A percentile compares a stretch with the other conserved stretches of the same genome.
phyloP scores from a whole-genome alignment of 2,797 vertebrate species.

The Presbytis comata region DNA sequence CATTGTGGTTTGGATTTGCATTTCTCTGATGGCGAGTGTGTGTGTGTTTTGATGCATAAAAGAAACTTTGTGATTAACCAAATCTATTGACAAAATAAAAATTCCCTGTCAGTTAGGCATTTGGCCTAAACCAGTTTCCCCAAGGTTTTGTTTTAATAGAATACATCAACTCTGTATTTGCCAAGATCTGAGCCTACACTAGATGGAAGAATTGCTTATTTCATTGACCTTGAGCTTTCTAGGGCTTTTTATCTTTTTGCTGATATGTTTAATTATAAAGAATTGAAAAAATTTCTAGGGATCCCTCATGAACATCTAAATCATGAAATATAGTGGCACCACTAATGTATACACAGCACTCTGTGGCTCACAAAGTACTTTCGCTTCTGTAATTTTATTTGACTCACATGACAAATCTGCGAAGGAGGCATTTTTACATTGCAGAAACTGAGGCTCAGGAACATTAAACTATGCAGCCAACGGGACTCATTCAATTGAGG shows the following conservation, averaged over 20 bases:
- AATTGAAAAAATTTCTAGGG: constrained; percentile 17
- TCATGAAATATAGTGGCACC: neutral
- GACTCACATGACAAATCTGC: neutral
- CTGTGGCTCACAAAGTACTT: neutral
- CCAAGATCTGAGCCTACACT: constrained; percentile 4
- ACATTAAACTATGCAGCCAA: neutral
- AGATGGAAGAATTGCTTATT: neutral
- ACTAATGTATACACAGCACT: neutral
- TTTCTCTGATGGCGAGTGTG: too few relatives aligned
- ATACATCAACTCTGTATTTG: neutral
- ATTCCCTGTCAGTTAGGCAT: neutral
- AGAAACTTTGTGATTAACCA: neutral
- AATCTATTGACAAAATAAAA: neutral
- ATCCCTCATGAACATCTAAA: neutral
- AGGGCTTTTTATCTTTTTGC: constrained; percentile 7
- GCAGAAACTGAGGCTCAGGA: neutral
- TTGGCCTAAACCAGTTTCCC: neutral
- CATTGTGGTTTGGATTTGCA: too few relatives aligned
- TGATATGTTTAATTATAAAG: constrained; percentile 44
- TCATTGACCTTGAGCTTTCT: constrained; percentile 4
- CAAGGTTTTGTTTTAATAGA: neutral
- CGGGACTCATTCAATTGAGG: neutral
- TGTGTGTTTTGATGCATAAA: neutral
- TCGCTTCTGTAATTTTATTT: neutral
- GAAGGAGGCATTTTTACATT: neutral